Evolutionary conservation across 2,888 invertebrate genomes (phyloP).

Genomic region (Pristionchus japonicus): DNA sequence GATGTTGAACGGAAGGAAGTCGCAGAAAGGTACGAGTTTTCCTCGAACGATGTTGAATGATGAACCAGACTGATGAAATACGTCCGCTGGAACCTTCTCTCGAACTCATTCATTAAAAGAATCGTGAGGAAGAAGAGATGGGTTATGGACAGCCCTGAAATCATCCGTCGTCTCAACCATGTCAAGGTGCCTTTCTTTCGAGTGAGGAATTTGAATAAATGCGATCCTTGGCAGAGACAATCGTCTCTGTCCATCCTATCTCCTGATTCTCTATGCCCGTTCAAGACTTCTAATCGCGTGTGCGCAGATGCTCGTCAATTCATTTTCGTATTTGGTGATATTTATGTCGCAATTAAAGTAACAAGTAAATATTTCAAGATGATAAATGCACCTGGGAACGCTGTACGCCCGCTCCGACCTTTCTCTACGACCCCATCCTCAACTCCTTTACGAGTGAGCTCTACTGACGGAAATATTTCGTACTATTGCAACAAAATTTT

Average conservation of each 20-base stretch:
- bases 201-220: neutral
- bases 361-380: too few species aligned
- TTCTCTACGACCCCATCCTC: too few species aligned
- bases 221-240: too few species aligned
- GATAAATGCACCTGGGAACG: too few species aligned
- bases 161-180: too few species aligned
- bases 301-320: neutral
- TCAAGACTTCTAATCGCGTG: neutral
- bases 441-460: too few species aligned
- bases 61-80: neutral
- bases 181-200: too few species aligned
- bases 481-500: too few species aligned
- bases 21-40: neutral
- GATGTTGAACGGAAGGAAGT: neutral
- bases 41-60: neutral
- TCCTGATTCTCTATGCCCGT: neutral
- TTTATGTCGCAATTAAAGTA: too few species aligned
- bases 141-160: neutral
- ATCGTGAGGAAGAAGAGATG: neutral
- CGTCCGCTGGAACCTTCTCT: neutral
- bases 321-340: neutral
- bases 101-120: neutral
- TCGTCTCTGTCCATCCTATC: neutral
- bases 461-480: too few species aligned
- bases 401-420: too few species aligned